Conservation (phyloP, 2,797 vertebrate species). For the Macropus fuliginosus region DNA sequence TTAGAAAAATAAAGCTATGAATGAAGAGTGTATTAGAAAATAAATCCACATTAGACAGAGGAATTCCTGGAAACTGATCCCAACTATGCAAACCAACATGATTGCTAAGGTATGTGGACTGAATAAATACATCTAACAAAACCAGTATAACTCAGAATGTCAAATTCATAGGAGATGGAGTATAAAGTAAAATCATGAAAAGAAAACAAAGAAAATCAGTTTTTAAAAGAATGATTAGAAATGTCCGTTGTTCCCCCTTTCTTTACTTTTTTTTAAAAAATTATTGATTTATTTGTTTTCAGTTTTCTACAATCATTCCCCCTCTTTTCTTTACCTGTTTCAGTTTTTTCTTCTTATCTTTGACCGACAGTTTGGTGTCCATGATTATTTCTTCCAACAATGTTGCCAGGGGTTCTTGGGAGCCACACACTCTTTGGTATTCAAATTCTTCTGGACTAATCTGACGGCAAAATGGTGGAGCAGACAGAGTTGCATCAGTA, state of each 20-base stretch:
- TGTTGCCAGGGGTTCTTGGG: slow-evolving; percentile 90
- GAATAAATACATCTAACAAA: slow-evolving; percentile 15
- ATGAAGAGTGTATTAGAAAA: slow-evolving; percentile 15
- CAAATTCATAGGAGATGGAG: slow-evolving; percentile 7
- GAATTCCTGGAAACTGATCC: slow-evolving; percentile 6
- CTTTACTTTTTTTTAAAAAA: slow-evolving; percentile 79
- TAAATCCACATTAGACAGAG: background rate
- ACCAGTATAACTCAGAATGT: slow-evolving; percentile 16
- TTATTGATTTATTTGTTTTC: no score
- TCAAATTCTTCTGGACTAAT: slow-evolving; percentile 91
- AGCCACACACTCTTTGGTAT: slow-evolving; percentile 87
- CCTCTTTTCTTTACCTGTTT: slow-evolving; percentile 89
- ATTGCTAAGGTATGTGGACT: background rate
- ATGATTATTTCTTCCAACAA: slow-evolving; percentile 92
- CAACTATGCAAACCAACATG: background rate
- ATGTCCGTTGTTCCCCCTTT: background rate
- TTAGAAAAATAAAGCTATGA: background rate
- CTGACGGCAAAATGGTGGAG: slow-evolving; percentile 90
- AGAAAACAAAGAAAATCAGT: background rate
- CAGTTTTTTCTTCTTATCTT: slow-evolving; percentile 95
- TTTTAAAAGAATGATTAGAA: background rate
- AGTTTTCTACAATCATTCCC: no score
- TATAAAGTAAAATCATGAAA: background rate
- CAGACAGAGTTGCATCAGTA: slow-evolving; percentile 87
- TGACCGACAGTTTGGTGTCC: slow-evolving; percentile 90